Evolutionary conservation across 2,888 invertebrate species (phyloP), one percentile per base, ranked within the genome.

Genomic region (Encarsia formosa): DNA sequence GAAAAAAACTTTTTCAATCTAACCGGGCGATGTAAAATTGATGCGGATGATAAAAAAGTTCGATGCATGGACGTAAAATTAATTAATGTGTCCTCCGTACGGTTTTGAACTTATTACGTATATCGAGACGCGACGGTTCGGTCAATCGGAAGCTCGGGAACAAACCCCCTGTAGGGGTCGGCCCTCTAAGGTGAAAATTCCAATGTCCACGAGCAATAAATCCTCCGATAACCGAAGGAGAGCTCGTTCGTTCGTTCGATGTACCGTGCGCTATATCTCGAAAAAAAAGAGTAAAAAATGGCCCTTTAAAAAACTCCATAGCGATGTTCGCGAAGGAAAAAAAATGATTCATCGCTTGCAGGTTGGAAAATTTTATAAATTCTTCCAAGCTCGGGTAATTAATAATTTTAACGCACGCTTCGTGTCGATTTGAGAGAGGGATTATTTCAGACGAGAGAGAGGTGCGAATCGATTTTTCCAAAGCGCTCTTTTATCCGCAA

Each of bases 381-480:
- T n/a, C n/a, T n/a, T n/a, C n/a, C n/a, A n/a, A n/a, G n/a, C n/a
- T n/a, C n/a, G n/a, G n/a, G n/a, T n/a, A n/a, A n/a, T n/a, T n/a
- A n/a, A n/a, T n/a, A n/a, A n/a, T n/a, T n/a, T n/a, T n/a, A n/a
- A n/a, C n/a, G n/a, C n/a, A n/a, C n/a, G n/a, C n/a, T n/a, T n/a
- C n/a, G n/a, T n/a, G n/a, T n/a, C n/a, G n/a, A n/a, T n/a, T n/a
- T n/a, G n/a, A n/a, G n/a, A n/a, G n/a, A n/a, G n/a, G n/a, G n/a
- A n/a, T n/a, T 32, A 8, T 32, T 13, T 4, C 32, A 32, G 15
- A 4, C 32, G 26, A 43, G 57, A 59, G 62, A 58, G 59, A 58
- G 64, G 61, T 58, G 56, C 59, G 58, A 60, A 68, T 68, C 66
- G 68, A 67, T 66, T 67, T 67, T 68, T 59, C 59, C 42, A 52